A percentile compares a stretch with the other conserved stretches of the same genome.
These are phyloP conservation scores for Portevinia maculata DNA, from an alignment of 2,888 invertebrate genomes.

Conservation along the genomic window DNA sequence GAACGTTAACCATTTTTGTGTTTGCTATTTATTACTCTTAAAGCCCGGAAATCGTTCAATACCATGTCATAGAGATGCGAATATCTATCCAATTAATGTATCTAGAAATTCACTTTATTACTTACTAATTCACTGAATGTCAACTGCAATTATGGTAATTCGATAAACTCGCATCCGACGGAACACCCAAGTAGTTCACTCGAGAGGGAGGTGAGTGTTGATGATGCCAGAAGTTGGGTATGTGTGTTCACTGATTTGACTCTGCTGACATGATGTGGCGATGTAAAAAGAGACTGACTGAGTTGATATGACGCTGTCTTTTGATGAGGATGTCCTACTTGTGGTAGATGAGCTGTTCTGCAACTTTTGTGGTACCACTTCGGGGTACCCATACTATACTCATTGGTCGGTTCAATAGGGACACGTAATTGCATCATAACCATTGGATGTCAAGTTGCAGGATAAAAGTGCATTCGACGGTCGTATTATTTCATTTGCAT, in stretches of 20 bases:
- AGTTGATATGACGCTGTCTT: conserved; percentile 34
- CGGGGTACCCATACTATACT: background rate
- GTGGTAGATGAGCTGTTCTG: background rate
- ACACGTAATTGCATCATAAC: conserved; percentile 11
- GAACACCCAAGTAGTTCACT: conserved; percentile 10
- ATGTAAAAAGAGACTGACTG: conserved; percentile 17
- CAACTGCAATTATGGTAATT: conserved; percentile 67
- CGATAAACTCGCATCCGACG: conserved; percentile 36
- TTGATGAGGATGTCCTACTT: conserved; percentile 11
- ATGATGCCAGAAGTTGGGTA: conserved; percentile 14
- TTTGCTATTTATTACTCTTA: conserved; percentile 6
- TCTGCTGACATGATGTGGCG: conserved; percentile 26
- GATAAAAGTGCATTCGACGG: conserved; percentile 45
- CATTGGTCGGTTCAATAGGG: conserved; percentile 10
- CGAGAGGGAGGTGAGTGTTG: background rate
- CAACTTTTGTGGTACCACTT: too few relatives aligned
- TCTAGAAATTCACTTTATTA: conserved; percentile 54
- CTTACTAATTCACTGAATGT: conserved; percentile 66
- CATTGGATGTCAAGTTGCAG: conserved; percentile 5
- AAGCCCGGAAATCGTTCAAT: conserved; percentile 24
- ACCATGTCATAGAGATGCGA: conserved; percentile 18
- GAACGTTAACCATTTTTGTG: conserved; percentile 68
- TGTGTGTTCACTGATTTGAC: conserved; percentile 9
- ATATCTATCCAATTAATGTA: conserved; percentile 48
- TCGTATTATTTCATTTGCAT: conserved; percentile 60